Base-by-base conservation (phyloP, 2,888 invertebrate genomes). In the Drosophila paranaensis region DNA sequence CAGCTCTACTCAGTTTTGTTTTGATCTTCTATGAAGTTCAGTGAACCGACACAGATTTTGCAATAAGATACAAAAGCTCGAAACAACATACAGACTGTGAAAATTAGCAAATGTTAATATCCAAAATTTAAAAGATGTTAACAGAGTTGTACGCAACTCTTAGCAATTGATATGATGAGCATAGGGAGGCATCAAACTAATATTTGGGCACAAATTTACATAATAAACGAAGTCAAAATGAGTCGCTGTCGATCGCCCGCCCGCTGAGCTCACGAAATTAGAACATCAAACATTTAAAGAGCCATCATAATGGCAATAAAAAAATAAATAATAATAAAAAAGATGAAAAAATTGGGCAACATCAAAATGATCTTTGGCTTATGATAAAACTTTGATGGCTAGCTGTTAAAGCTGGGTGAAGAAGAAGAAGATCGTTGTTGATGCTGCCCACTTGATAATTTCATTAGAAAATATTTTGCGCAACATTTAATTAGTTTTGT, bases 391-490 rank as follows among this genome's bases (percentile, higher is more conserved):
- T 58, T 53, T 55, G 37, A 62, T 63, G 57, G 55, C 9, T n/a
- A n/a, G n/a, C 58, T 66, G 51, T 46, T 57, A 64, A 63, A 48
- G 20, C 43, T 30, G 63, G 62, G 42, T n/a, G n/a, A 9, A 14
- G 50, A 4, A 50, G 16, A 2, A 2, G 50, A 6, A 25, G 39
- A 25, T n/a, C 30, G 39, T 33, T 60, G 54, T 64, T 66, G 60
- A 61, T 62, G 50, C 16, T 53, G 65, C 27, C 77, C 79, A 87
- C 82, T 87, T 89, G 75, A 79, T 80, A 64, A 76, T 74, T 81
- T 79, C 80, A 87, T 89, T 77, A 72, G 71, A 83, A 71, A 77
- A 73, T 46, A 73, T 74, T 77, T 79, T 76, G 71, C 68, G 66
- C 73, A 77, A 74, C 55, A 62, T 81, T 61, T 77, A 82, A 82